Evolutionary conservation across 1,140 invertebrate species (phyloP).

Genomic region (Calephelis nemesis): DNA sequence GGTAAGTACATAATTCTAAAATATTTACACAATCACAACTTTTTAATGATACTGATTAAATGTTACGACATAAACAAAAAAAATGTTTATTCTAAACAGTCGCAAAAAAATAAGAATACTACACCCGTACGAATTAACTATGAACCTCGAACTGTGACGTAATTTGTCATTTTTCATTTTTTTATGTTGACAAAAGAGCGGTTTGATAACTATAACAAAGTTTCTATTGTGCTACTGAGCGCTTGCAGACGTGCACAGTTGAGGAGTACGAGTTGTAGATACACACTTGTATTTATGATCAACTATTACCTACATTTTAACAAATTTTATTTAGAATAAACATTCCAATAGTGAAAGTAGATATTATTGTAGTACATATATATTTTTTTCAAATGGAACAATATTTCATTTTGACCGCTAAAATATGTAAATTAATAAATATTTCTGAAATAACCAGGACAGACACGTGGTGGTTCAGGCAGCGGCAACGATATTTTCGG

Average conservation of each 20-base stretch:
- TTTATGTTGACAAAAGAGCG: too few species aligned
- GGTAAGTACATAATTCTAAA: neutral
- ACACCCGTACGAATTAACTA: too few species aligned
- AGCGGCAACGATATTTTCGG: conserved; percentile 54
- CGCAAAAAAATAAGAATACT: neutral
- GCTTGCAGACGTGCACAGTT: too few species aligned
- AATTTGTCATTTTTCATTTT: too few species aligned
- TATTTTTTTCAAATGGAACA: neutral
- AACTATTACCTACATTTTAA: too few species aligned
- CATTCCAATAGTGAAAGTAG: too few species aligned
- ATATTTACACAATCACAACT: conserved; percentile 2
- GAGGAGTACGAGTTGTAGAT: too few species aligned
- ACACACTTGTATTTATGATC: too few species aligned
- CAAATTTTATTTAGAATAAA: too few species aligned
- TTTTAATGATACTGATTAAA: neutral
- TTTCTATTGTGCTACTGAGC: too few species aligned
- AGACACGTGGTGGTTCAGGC: conserved; percentile 40
- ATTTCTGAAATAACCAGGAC: conserved; percentile 30
- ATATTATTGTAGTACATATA: conserved; percentile 9
- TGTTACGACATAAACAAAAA: neutral
- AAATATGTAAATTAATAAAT: conserved; percentile 28
- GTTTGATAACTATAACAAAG: too few species aligned
- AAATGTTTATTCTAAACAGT: neutral
- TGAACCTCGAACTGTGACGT: too few species aligned
- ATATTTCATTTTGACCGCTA: neutral